Conservation (phyloP, 2,797 vertebrate genomes). For the Parauchenoglanis punctatus region DNA sequence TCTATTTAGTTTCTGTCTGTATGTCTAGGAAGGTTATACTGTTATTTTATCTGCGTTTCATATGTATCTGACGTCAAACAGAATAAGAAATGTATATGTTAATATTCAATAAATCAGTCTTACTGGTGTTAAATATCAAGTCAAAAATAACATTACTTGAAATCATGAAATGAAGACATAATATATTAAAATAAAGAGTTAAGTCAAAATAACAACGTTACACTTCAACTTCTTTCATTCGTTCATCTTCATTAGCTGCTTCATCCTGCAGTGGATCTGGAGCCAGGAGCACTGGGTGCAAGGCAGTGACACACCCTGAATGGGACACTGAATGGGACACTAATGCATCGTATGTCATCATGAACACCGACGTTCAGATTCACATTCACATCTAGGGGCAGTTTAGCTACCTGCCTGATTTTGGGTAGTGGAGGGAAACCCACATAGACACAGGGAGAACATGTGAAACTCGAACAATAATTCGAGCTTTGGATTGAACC, state of each 20-base stretch:
- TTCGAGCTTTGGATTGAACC: too few species aligned
- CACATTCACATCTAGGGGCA: not conserved
- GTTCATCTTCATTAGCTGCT: not conserved
- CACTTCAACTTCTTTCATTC: not conserved
- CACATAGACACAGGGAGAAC: not conserved
- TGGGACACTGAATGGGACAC: not conserved
- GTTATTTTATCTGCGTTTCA: not conserved
- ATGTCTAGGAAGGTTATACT: not conserved
- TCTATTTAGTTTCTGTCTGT: not conserved
- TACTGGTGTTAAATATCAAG: not conserved
- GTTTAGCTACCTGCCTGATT: not conserved
- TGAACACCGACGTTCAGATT: not conserved
- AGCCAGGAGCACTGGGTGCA: not conserved
- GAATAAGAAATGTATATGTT: not conserved
- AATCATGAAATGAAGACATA: not conserved
- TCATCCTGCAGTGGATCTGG: slow-evolving; percentile 1
- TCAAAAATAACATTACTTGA: not conserved
- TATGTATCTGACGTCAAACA: not conserved
- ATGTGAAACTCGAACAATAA: not conserved
- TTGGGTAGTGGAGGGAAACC: not conserved
- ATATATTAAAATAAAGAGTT: not conserved
- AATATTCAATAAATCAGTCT: not conserved
- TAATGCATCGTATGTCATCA: not conserved
- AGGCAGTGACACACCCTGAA: not conserved
- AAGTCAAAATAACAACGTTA: not conserved